Conservation (phyloP, 2,888 invertebrate species). For the Poecilus cupreus region DNA sequence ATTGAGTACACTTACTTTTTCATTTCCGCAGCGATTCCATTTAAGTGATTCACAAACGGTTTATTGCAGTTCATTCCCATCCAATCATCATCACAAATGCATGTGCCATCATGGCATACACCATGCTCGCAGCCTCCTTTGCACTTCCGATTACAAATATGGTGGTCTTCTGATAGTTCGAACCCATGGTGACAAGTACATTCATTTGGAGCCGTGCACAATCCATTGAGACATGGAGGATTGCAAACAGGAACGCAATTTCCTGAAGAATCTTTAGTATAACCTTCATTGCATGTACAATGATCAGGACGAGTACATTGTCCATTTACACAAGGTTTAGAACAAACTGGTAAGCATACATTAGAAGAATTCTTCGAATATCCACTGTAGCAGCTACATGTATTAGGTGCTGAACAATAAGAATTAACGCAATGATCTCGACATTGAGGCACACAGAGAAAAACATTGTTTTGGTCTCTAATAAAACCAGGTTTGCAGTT, state of each 20-base stretch:
- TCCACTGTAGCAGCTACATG: conserved; percentile 75
- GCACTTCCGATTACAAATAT: conserved; percentile 48
- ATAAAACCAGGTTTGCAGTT: conserved; percentile 78
- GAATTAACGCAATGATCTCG: conserved; percentile 73
- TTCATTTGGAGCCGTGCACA: conserved; percentile 75
- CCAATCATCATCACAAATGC: conserved; percentile 59
- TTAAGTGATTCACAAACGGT: background rate
- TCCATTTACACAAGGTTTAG: conserved; percentile 81
- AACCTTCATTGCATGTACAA: conserved; percentile 84
- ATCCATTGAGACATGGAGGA: conserved; percentile 74
- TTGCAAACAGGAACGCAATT: conserved; percentile 71
- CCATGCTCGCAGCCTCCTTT: conserved; percentile 59
- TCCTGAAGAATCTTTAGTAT: conserved; percentile 74
- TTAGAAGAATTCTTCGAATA: conserved; percentile 66
- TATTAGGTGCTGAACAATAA: conserved; percentile 75
- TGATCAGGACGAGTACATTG: conserved; percentile 83
- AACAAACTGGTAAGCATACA: conserved; percentile 71
- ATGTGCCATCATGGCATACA: conserved; percentile 51
- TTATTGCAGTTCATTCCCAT: conserved; percentile 53
- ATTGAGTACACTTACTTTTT: background rate
- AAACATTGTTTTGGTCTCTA: conserved; percentile 70
- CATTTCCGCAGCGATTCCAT: background rate
- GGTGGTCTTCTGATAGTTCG: conserved; percentile 35
- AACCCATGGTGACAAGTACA: conserved; percentile 81
- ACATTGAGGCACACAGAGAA: conserved; percentile 77